phyloP scores from a whole-genome alignment of 2,113 vertebrate genomes.

The Proterorhinus semilunaris region DNA sequence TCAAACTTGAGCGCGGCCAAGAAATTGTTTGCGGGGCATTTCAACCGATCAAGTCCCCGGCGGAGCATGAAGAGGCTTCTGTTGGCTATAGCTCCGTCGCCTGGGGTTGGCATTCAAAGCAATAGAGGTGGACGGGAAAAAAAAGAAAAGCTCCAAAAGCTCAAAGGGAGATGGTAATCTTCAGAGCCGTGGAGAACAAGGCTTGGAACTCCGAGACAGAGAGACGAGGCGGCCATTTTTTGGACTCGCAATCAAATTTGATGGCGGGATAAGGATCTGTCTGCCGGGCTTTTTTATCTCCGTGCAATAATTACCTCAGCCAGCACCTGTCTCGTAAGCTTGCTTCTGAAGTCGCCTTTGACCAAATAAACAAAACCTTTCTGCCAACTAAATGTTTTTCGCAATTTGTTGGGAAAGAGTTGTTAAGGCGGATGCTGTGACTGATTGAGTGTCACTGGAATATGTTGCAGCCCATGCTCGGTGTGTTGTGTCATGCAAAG shows the following conservation, averaged over 20 bases:
- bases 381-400: slow-evolving; percentile 2
- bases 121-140: not conserved
- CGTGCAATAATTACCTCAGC: slow-evolving; percentile 40
- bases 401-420: no score
- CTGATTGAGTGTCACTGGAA: not conserved
- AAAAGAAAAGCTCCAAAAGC: slow-evolving; percentile 14
- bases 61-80: slow-evolving; percentile 36
- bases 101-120: slow-evolving; percentile 44
- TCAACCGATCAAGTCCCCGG: slow-evolving; percentile 35
- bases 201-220: slow-evolving; percentile 30
- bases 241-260: slow-evolving; percentile 34
- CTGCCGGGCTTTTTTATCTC: slow-evolving; percentile 31
- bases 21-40: slow-evolving; percentile 20
- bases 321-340: slow-evolving; percentile 24
- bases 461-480: not conserved
- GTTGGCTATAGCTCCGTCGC: slow-evolving; percentile 27
- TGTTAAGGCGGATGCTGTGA: not conserved
- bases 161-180: slow-evolving; percentile 56
- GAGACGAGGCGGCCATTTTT: slow-evolving; percentile 42
- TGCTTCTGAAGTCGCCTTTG: slow-evolving; percentile 2
- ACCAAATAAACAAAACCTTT: slow-evolving; percentile 8
- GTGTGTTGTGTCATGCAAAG: not conserved
- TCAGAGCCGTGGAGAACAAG: slow-evolving; percentile 46
- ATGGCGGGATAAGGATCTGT: slow-evolving; percentile 47
- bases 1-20: slow-evolving; percentile 30